Conservation (phyloP, 2,113 vertebrate genomes). For the Pteronura brasiliensis region DNA sequence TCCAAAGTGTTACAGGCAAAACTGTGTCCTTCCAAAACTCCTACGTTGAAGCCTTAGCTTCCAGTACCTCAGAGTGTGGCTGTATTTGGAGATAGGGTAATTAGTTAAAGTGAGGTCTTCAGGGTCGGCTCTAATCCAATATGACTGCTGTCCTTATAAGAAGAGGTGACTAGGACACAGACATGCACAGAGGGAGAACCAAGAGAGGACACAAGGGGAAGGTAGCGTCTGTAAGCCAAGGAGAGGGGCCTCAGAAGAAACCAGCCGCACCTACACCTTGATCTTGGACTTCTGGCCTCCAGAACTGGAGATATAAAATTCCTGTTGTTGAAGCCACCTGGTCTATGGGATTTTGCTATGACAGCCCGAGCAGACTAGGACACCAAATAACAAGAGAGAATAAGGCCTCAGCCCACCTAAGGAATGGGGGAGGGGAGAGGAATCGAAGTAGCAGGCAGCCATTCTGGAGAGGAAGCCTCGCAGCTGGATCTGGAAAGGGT, state of each 20-base stretch:
- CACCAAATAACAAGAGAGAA: neutral
- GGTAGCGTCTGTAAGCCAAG: neutral
- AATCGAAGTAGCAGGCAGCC: rapidly evolving
- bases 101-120: neutral
- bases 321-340: neutral
- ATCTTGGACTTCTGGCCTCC: neutral
- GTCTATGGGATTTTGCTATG: neutral
- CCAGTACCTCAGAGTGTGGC: neutral
- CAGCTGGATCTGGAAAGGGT: neutral
- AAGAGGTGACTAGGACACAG: neutral
- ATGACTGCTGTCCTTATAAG: neutral
- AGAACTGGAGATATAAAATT: neutral
- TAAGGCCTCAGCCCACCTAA: neutral
- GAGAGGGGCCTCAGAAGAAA: neutral
- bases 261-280: neutral
- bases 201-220: no score
- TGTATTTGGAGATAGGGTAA: neutral
- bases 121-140: neutral
- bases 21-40: neutral
- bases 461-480: neutral
- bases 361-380: neutral
- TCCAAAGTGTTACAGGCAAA: neutral
- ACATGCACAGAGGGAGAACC: neutral
- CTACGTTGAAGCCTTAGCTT: neutral
- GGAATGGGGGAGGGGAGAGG: rapidly evolving